These are phyloP conservation scores for Tupaia tana DNA, from an alignment of 2,113 vertebrate genomes.

Conservation along the genomic window DNA sequence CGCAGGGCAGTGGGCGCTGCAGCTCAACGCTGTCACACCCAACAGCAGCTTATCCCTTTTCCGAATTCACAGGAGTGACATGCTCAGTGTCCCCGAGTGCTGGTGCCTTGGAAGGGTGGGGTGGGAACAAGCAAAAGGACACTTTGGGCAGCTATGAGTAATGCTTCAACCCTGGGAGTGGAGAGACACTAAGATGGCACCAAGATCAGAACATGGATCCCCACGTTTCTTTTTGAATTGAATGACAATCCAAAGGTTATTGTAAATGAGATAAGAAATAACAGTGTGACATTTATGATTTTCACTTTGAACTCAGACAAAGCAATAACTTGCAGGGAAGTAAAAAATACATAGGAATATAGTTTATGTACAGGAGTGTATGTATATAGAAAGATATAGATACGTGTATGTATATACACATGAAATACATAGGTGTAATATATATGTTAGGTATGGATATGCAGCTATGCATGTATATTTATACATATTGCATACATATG, in stretches of 20 bases:
- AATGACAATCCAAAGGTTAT: not conserved
- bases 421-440: not conserved
- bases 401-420: not conserved
- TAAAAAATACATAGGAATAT: not conserved
- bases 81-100: fast-evolving
- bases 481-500: not conserved
- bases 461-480: not conserved
- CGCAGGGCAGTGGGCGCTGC: fast-evolving
- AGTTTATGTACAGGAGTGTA: not conserved
- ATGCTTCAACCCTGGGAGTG: not conserved
- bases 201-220: no score
- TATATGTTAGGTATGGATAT: not conserved
- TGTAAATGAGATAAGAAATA: conserved; percentile 19
- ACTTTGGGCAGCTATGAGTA: not conserved
- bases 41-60: not conserved
- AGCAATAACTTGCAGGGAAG: not conserved
- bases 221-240: not conserved
- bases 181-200: not conserved
- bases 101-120: not conserved
- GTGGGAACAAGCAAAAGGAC: not conserved
- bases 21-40: no score
- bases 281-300: not conserved
- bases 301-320: not conserved
- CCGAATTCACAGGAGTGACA: not conserved
- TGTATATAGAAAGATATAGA: no score